Evolutionary conservation across 2,888 invertebrate genomes (phyloP), one percentile per base, ranked within the genome.

Genomic region (Hofmannophila pseudospretella): DNA sequence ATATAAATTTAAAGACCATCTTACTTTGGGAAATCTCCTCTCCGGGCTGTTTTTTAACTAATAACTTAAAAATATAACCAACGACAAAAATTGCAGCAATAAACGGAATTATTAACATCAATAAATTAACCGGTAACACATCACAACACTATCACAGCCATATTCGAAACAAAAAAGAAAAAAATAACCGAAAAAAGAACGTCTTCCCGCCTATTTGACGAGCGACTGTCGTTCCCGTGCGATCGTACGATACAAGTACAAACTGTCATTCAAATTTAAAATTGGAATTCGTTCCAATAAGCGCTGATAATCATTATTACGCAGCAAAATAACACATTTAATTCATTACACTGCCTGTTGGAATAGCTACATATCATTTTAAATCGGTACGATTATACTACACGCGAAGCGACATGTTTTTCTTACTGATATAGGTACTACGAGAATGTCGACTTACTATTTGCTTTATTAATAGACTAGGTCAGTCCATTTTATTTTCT

Each of bases 191-290:
- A 27, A 47, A 51, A 53, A 42, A 38, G 41, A 44, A 60, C 57
- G 63, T 58, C 58, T 72, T 80, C 77, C 78, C 79, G 80, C 78
- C 73, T 67, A 69, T 43, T 41, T 61, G 53, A 63, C 64, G 57
- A 45, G 41, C 62, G 61, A 69, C 63, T 68, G 72, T 62, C 65
- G 66, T 61, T 65, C 65, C 59, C 49, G 57, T 54, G 49, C 51
- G 53, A 12, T 16, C 16, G 11, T 7, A 27, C 32, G 31, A 28
- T 14, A 28, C 32, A n/a, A n/a, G n/a, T 13, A 33, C 28, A 29
- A 32, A 9, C 34, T 38, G 33, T 29, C 23, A 39, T 44, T 45
- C 43, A 41, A 49, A 44, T 41, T 43, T 44, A 45, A 48, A 47
- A 42, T 44, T 38, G 40, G 40, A 44, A 39, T 45, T 37, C 34